These are phyloP conservation scores for Tanytarsus gracilentus DNA, from an alignment of 2,888 invertebrate species.

Conservation along the genomic window DNA sequence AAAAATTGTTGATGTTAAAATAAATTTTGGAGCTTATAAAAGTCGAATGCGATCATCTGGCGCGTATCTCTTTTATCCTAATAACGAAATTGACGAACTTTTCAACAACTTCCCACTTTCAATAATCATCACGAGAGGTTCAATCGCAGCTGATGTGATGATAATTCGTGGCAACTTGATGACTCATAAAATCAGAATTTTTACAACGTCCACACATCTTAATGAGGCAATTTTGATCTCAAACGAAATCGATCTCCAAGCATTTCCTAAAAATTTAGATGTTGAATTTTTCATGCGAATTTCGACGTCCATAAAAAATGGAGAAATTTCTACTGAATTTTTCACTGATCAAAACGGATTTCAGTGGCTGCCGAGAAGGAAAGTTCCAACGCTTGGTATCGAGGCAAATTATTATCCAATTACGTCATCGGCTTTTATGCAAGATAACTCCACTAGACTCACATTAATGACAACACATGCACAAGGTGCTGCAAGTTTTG, in stretches of 20 bases:
- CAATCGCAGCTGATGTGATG: conserved; percentile 72
- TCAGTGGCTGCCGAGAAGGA: conserved; percentile 74
- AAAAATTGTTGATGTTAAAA: conserved; percentile 62
- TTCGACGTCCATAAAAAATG: conserved; percentile 75
- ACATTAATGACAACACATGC: conserved; percentile 80
- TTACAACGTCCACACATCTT: conserved; percentile 59
- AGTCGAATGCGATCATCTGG: conserved; percentile 91
- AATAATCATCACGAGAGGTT: conserved; percentile 77
- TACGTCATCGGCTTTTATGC: conserved; percentile 80
- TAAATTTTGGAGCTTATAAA: conserved; percentile 80
- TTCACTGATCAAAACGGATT: conserved; percentile 91
- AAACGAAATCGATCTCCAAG: conserved; percentile 74
- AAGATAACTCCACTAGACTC: conserved; percentile 62
- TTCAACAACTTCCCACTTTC: conserved; percentile 62
- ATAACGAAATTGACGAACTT: conserved; percentile 69
- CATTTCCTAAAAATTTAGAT: conserved; percentile 77
- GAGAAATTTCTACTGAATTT: conserved; percentile 69
- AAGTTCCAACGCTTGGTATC: conserved; percentile 69
- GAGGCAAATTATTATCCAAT: conserved; percentile 97
- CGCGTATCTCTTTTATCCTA: conserved; percentile 86
- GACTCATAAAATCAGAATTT: conserved; percentile 69
- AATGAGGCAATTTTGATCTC: conserved; percentile 70
- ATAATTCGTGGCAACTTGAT: conserved; percentile 72
- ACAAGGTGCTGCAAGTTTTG: conserved; percentile 81
- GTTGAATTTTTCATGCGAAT: conserved; percentile 89